phyloP scores from a whole-genome alignment of 2,888 invertebrate species.

The Drosophila diplacantha region DNA sequence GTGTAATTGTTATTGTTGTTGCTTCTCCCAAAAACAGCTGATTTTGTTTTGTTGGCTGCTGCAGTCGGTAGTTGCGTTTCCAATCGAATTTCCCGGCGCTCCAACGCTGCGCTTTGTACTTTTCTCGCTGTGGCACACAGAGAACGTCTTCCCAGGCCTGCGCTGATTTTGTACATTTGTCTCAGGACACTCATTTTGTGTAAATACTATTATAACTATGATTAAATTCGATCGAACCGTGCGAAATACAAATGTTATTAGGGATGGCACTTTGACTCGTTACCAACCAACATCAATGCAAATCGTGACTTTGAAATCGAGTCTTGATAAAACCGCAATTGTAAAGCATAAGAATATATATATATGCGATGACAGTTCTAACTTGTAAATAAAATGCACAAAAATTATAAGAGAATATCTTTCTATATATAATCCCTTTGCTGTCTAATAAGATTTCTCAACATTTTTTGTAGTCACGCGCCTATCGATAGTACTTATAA shows the following conservation, averaged over 20 bases:
- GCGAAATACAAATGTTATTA: slow-evolving; percentile 16
- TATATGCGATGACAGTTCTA: neutral
- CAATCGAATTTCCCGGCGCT: slow-evolving; percentile 1
- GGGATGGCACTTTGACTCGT: slow-evolving; percentile 6
- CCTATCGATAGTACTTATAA: slow-evolving; percentile 1
- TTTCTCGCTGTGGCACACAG: neutral
- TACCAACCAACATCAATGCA: too few species aligned
- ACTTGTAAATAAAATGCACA: neutral
- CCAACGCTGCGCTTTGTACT: neutral
- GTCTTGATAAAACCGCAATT: neutral
- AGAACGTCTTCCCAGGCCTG: slow-evolving; percentile 1
- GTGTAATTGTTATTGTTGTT: slow-evolving; percentile 35
- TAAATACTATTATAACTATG: neutral
- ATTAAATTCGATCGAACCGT: slow-evolving; percentile 7
- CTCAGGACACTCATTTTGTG: slow-evolving; percentile 45
- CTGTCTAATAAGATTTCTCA: neutral
- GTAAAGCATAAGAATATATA: neutral
- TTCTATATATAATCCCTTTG: too few species aligned
- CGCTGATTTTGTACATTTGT: slow-evolving; percentile 43
- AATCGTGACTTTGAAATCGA: neutral
- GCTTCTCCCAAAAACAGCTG: slow-evolving; percentile 24
- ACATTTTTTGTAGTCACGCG: neutral
- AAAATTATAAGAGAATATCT: neutral
- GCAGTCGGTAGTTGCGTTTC: slow-evolving; percentile 2
- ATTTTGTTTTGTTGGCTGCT: slow-evolving; percentile 11